Percentiles rank a stretch among this genome's conserved stretches.
Conservation (phyloP, 2,888 invertebrate species). For the Lysandra bellargus region DNA sequence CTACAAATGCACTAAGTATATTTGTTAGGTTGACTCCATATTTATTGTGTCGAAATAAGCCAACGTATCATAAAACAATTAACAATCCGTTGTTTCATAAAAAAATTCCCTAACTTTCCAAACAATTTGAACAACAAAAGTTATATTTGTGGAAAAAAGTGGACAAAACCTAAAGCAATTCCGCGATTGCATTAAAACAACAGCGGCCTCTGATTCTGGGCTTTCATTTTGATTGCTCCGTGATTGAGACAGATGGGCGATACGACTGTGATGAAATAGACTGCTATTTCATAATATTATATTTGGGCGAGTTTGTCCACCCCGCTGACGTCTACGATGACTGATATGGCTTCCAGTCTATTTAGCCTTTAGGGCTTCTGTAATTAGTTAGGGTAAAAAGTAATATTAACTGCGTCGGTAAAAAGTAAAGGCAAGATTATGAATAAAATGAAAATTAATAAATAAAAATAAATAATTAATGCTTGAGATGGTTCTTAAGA, state of each 20-base stretch:
- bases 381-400: background rate
- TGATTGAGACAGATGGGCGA: slow-evolving; percentile 39
- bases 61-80: background rate
- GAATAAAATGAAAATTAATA: background rate
- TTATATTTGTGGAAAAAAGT: slow-evolving; percentile 1
- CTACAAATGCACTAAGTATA: too few species aligned
- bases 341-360: background rate
- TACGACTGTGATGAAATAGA: slow-evolving; percentile 24
- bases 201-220: slow-evolving; percentile 31
- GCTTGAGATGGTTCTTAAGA: too few species aligned
- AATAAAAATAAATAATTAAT: background rate
- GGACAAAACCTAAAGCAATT: slow-evolving; percentile 25
- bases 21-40: background rate
- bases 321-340: background rate
- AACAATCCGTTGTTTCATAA: background rate
- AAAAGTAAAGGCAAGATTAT: background rate
- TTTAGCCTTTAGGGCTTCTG: background rate
- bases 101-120: background rate
- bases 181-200: slow-evolving; percentile 33
- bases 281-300: background rate
- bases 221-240: slow-evolving; percentile 40
- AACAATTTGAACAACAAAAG: background rate
- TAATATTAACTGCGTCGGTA: background rate
- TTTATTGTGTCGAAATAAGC: background rate
- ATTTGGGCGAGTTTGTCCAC: slow-evolving; percentile 3